Conservation (phyloP, 2,113 vertebrate genomes). For the Onychostruthus taczanowskii region DNA sequence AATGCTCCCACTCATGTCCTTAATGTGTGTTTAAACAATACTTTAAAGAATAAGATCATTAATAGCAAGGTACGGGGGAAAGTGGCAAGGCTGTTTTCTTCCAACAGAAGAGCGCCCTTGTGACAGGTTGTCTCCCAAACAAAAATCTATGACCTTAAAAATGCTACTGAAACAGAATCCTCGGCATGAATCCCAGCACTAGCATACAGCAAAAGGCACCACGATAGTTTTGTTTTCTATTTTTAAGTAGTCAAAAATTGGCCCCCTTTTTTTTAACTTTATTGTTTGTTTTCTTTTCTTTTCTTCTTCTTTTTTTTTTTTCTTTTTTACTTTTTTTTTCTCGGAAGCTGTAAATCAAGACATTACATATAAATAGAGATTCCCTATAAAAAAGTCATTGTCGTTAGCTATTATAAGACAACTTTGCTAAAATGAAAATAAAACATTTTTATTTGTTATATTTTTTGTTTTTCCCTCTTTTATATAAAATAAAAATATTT, state of each 20-base stretch:
- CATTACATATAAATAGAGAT: conserved; percentile 99
- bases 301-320: conserved; percentile 65
- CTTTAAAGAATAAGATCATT: conserved; percentile 80
- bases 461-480: conserved; percentile 84
- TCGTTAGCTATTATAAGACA: conserved; percentile 98
- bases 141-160: conserved; percentile 78
- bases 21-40: conserved; percentile 33
- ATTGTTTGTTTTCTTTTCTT: conserved; percentile 91
- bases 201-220: conserved; percentile 99
- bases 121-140: conserved; percentile 43
- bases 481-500: conserved; percentile 99
- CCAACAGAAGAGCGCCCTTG: conserved; percentile 12
- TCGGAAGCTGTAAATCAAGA: conserved; percentile 97
- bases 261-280: conserved; percentile 90
- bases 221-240: conserved; percentile 98
- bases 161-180: conserved; percentile 86
- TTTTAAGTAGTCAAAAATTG: conserved; percentile 99
- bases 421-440: conserved; percentile 99
- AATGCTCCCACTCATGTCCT: conserved; percentile 34
- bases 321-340: conserved; percentile 50
- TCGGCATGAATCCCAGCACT: conserved; percentile 87
- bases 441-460: conserved; percentile 99
- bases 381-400: conserved; percentile 99
- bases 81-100: conserved; percentile 70
- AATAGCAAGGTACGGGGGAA: conserved; percentile 80